These are phyloP conservation scores for Xestia sexstrigata DNA, from an alignment of 2,888 invertebrate species.

Conservation along the genomic window DNA sequence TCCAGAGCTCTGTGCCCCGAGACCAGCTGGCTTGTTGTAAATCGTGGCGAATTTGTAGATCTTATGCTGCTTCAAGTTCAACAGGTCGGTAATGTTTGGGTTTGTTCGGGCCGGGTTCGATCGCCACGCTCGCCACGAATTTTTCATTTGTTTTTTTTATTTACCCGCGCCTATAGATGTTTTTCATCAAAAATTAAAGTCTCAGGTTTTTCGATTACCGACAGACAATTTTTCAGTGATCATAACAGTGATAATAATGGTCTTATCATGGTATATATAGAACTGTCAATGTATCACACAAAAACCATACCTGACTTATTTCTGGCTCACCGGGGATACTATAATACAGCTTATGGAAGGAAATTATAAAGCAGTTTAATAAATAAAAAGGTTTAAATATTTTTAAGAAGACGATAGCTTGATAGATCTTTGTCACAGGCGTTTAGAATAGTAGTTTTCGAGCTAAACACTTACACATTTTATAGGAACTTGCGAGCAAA, in stretches of 20 bases:
- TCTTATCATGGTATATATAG: conserved; percentile 40
- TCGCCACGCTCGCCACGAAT: too few relatives aligned
- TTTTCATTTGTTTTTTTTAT: too few relatives aligned
- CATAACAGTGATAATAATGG: conserved; percentile 48
- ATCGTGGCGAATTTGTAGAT: too few relatives aligned
- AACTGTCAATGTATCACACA: conserved; percentile 62
- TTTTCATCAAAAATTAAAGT: background rate
- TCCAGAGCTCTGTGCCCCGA: too few relatives aligned
- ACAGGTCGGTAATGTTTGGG: too few relatives aligned
- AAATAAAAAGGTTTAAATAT: conserved; percentile 19
- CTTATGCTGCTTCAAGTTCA: too few relatives aligned
- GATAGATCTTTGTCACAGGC: background rate
- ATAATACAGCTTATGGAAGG: conserved; percentile 84
- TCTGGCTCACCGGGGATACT: conserved; percentile 85
- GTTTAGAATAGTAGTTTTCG: conserved; percentile 1
- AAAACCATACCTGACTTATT: conserved; percentile 82
- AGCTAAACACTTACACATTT: background rate
- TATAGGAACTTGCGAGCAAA: too few relatives aligned
- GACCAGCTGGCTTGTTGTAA: too few relatives aligned
- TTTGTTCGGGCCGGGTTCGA: too few relatives aligned
- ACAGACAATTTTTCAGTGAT: background rate
- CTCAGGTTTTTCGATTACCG: background rate
- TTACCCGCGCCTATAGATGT: too few relatives aligned
- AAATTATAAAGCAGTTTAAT: conserved; percentile 63
- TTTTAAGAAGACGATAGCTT: background rate